These are phyloP conservation scores for Drosophila nr. fundita DNA, from an alignment of 2,888 invertebrate species.

Conservation along the genomic window DNA sequence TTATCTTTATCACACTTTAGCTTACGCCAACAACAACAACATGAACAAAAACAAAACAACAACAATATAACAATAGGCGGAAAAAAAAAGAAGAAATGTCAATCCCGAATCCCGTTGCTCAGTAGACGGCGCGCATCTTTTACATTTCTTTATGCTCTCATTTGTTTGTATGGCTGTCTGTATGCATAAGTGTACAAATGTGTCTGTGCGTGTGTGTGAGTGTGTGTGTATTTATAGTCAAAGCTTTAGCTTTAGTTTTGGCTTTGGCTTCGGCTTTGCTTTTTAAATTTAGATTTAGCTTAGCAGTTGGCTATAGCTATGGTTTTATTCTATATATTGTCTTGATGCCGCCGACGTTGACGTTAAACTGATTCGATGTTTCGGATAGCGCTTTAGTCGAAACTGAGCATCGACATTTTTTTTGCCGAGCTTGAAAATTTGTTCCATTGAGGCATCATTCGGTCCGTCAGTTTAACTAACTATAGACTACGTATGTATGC, in stretches of 20 bases:
- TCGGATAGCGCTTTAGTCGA: slow-evolving; percentile 74
- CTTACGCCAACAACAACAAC: slow-evolving; percentile 20
- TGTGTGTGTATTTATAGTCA: slow-evolving; percentile 37
- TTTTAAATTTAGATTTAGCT: slow-evolving; percentile 7
- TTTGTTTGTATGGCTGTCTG: slow-evolving; percentile 14
- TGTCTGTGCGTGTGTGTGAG: slow-evolving; percentile 13
- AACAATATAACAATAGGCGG: slow-evolving; percentile 28
- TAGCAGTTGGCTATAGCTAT: slow-evolving; percentile 30
- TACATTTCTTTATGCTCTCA: slow-evolving; percentile 57
- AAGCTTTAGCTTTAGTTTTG: slow-evolving; percentile 17
- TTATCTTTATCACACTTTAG: slow-evolving; percentile 43
- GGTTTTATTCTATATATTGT: slow-evolving; percentile 66
- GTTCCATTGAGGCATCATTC: slow-evolving; percentile 46
- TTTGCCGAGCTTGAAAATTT: slow-evolving; percentile 54
- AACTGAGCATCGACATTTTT: slow-evolving; percentile 68
- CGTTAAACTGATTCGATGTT: slow-evolving; percentile 81
- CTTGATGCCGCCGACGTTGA: slow-evolving; percentile 82
- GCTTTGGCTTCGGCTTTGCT: slow-evolving; percentile 11
- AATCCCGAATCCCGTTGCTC: slow-evolving; percentile 56
- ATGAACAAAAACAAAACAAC: slow-evolving; percentile 30
- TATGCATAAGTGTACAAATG: slow-evolving; percentile 14
- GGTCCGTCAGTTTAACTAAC: slow-evolving; percentile 20
- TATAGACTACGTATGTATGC: slow-evolving; percentile 17
- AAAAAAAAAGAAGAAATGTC: slow-evolving; percentile 23
- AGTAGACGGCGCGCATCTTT: slow-evolving; percentile 57